Evolutionary conservation across 2,797 vertebrate species (phyloP).

Genomic region (Holocentrus rufus): DNA sequence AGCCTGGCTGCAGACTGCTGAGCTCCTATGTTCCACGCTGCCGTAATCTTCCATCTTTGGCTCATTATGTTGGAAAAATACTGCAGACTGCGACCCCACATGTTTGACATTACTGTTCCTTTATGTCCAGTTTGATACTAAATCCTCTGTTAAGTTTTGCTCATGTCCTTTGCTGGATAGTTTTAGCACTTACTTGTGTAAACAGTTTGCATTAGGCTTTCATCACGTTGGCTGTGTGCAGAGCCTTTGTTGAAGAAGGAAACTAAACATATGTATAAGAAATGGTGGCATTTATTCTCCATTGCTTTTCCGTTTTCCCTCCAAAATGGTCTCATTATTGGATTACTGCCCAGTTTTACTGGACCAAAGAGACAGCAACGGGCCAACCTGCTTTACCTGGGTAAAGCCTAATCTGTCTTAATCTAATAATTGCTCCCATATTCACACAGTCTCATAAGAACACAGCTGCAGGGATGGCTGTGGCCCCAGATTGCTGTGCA

Average conservation of each 20-base stretch:
- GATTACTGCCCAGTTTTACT: conserved; percentile 64
- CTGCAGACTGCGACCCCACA: conserved; percentile 63
- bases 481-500: conserved; percentile 59
- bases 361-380: conserved; percentile 51
- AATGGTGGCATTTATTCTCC: conserved; percentile 36
- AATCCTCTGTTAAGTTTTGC: conserved; percentile 52
- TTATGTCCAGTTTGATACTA: conserved; percentile 57
- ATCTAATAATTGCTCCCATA: conserved; percentile 78
- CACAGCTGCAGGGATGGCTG: conserved; percentile 66
- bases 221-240: conserved; percentile 25
- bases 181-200: conserved; percentile 58
- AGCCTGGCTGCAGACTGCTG: conserved; percentile 58
- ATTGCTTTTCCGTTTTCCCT: conserved; percentile 43
- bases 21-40: conserved; percentile 59
- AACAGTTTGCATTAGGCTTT: conserved; percentile 58
- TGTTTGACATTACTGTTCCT: conserved; percentile 65
- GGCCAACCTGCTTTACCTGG: conserved; percentile 63
- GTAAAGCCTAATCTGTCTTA: conserved; percentile 66
- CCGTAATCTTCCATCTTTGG: conserved; percentile 70
- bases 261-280: conserved; percentile 28
- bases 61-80: conserved; percentile 62
- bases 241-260: conserved; percentile 51
- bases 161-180: conserved; percentile 35
- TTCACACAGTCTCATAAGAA: conserved; percentile 58
- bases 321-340: conserved; percentile 64